These are phyloP conservation scores for Cebidichthys violaceus DNA, from an alignment of 2,113 vertebrate species.

Conservation along the genomic window DNA sequence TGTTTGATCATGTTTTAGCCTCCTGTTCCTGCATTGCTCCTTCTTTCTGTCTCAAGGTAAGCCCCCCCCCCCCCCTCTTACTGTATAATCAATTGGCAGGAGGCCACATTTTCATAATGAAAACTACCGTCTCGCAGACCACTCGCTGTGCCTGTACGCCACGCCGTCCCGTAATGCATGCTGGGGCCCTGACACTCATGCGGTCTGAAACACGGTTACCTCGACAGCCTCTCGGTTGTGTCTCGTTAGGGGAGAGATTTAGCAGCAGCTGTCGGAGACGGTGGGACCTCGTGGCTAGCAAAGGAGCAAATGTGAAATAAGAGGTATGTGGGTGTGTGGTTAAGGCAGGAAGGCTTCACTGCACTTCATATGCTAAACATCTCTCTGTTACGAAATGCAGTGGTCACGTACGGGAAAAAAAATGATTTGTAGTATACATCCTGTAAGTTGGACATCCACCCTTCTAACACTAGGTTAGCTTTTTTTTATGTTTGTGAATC, in stretches of 20 bases:
- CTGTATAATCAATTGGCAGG: conserved; percentile 18
- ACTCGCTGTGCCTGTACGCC: conserved; percentile 21
- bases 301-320: conserved; percentile 34
- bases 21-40: not conserved
- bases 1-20: not conserved
- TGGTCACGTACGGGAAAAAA: not conserved
- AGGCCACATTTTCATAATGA: conserved; percentile 46
- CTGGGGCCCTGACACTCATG: conserved; percentile 20
- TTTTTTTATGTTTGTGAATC: not conserved
- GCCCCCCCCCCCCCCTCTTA: too few species aligned
- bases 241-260: conserved; percentile 55
- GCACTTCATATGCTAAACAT: not conserved
- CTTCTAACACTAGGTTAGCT: not conserved
- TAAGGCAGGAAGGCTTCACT: not conserved
- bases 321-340: not conserved
- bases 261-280: conserved; percentile 42
- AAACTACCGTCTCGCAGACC: conserved; percentile 33
- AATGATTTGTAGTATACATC: not conserved
- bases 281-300: not conserved
- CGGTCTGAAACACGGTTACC: conserved; percentile 46
- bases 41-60: not conserved
- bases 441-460: not conserved
- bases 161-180: conserved; percentile 1
- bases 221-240: conserved; percentile 48
- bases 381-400: not conserved